Evolutionary conservation across 2,797 vertebrate species (phyloP).

Genomic region (Caiman crocodilus): DNA sequence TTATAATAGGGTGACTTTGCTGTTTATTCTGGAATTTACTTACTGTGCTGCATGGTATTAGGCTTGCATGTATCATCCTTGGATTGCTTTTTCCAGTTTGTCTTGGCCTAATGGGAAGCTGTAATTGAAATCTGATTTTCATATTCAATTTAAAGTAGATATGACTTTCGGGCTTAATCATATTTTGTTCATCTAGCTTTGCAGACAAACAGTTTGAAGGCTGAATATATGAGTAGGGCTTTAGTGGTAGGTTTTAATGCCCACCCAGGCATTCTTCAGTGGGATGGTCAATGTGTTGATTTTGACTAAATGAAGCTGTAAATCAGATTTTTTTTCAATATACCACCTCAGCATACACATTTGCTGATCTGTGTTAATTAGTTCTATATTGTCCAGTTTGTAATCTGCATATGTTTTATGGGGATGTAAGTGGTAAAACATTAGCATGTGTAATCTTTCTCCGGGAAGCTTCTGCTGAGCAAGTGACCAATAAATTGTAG

Average conservation of each 20-base stretch:
- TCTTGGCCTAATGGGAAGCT: not conserved
- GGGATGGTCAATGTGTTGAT: constrained; percentile 38
- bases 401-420: constrained; percentile 71
- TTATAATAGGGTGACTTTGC: not conserved
- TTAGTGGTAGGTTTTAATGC: constrained; percentile 41
- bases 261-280: constrained; percentile 45
- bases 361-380: constrained; percentile 78
- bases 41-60: constrained; percentile 4
- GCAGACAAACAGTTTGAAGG: constrained; percentile 43
- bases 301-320: constrained; percentile 60
- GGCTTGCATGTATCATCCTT: constrained; percentile 53
- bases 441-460: constrained; percentile 60
- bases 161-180: constrained; percentile 49
- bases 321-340: constrained; percentile 59
- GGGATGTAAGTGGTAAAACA: constrained; percentile 62
- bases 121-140: constrained; percentile 38
- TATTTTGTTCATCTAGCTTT: constrained; percentile 25
- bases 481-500: constrained; percentile 77
- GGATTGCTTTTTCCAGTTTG: not conserved
- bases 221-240: constrained; percentile 24
- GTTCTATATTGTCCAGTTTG: constrained; percentile 72
- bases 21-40: constrained; percentile 35
- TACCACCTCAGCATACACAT: constrained; percentile 48
- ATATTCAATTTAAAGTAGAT: constrained; percentile 62
- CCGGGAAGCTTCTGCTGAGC: constrained; percentile 73